These are phyloP conservation scores for Temnothorax longispinosus DNA, from an alignment of 1,140 invertebrate species.

Conservation along the genomic window DNA sequence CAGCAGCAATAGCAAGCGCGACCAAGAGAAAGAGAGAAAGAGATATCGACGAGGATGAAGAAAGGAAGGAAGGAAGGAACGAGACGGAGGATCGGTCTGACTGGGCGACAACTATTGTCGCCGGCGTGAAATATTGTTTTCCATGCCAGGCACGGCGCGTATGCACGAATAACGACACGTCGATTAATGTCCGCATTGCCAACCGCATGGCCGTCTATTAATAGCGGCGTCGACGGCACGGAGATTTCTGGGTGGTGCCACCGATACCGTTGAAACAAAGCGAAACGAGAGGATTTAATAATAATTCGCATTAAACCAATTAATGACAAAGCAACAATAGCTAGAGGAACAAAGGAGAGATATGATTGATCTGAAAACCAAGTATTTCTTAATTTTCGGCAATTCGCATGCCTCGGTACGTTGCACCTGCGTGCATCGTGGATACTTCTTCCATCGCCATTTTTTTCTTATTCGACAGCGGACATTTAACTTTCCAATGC, in stretches of 20 bases:
- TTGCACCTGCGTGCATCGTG: neutral
- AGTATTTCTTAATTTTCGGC: neutral
- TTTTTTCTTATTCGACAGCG: neutral
- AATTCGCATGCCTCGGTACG: neutral
- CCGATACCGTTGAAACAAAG: conserved; percentile 41
- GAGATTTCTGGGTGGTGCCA: conserved; percentile 67
- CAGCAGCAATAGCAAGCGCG: neutral
- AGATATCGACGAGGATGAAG: neutral
- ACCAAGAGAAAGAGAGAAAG: conserved; percentile 39
- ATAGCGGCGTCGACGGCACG: conserved; percentile 72
- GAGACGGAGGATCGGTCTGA: conserved; percentile 51
- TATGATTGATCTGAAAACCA: neutral
- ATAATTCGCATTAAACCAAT: conserved; percentile 8
- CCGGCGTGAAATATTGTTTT: conserved; percentile 81
- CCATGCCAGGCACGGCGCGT: conserved; percentile 78
- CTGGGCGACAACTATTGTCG: conserved; percentile 77
- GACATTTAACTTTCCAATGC: neutral
- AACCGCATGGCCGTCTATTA: conserved; percentile 76
- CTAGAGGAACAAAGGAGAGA: too few relatives aligned
- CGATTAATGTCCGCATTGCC: conserved; percentile 81
- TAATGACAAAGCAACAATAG: neutral
- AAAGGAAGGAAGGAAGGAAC: neutral
- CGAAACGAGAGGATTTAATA: neutral
- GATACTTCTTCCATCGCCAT: neutral
- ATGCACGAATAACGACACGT: conserved; percentile 81